Conservation (phyloP, 2,797 vertebrate genomes). For the Neosalanx taihuensis region DNA sequence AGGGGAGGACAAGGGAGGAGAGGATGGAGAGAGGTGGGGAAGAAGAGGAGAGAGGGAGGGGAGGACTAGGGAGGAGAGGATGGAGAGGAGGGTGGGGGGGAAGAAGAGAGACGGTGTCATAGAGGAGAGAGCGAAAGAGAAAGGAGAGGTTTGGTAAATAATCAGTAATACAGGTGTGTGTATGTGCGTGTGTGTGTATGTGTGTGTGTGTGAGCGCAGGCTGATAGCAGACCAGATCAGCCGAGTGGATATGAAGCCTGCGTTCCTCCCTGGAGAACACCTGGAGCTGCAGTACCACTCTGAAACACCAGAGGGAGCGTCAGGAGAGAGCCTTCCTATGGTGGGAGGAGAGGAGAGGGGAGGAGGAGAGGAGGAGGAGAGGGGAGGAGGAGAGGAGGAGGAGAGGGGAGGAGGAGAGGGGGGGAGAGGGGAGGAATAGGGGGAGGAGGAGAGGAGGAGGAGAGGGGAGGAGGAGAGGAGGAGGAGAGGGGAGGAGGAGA, state of each 20-base stretch:
- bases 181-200: neutral
- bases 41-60: constrained; percentile 63
- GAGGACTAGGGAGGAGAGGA: constrained; percentile 49
- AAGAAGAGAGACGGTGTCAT: neutral
- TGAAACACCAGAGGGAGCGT: constrained; percentile 71
- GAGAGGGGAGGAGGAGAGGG: too few species aligned
- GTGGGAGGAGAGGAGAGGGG: constrained; percentile 50
- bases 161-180: neutral
- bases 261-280: constrained; percentile 66
- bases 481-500: too few species aligned
- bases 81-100: neutral
- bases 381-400: too few species aligned
- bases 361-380: neutral
- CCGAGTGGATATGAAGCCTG: constrained; percentile 58
- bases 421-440: too few species aligned
- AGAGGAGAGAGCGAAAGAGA: neutral
- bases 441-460: too few species aligned
- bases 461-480: too few species aligned
- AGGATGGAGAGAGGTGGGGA: neutral
- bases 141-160: neutral
- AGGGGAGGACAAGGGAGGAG: constrained; percentile 39
- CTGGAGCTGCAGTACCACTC: constrained; percentile 62
- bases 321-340: constrained; percentile 70
- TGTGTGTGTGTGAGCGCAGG: constrained; percentile 49
- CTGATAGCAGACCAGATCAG: constrained; percentile 56